Conservation (phyloP, 2,888 invertebrate species). For the Drosophila antonietae region DNA sequence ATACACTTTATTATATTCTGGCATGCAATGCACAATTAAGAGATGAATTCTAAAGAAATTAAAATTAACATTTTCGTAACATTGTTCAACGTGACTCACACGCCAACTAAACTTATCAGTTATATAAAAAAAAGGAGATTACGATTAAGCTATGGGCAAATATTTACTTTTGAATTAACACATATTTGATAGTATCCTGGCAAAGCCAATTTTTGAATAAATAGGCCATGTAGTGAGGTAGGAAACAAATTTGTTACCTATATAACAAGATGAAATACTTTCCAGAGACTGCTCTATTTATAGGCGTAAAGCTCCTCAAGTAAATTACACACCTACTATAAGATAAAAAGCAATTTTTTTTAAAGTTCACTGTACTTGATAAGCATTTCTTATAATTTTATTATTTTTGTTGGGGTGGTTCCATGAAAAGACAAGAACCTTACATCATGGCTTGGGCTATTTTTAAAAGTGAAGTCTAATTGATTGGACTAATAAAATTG, state of each 20-base stretch:
- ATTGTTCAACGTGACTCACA: conserved; percentile 13
- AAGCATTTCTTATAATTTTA: not conserved
- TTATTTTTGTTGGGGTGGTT: not conserved
- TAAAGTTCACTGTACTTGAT: conserved; percentile 13
- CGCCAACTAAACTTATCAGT: conserved; percentile 38
- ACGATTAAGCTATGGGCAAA: conserved; percentile 20
- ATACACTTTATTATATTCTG: no score
- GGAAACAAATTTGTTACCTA: conserved; percentile 42
- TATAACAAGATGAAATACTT: conserved; percentile 51
- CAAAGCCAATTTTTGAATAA: conserved; percentile 49
- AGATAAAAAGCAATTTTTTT: not conserved
- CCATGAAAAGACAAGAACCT: not conserved
- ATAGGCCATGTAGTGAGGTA: conserved; percentile 41
- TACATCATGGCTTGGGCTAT: not conserved
- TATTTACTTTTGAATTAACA: conserved; percentile 43
- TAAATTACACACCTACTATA: not conserved
- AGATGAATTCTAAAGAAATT: no score
- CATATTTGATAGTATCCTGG: conserved; percentile 25
- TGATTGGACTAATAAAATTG: not conserved
- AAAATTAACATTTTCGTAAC: not conserved
- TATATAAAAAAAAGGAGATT: conserved; percentile 24
- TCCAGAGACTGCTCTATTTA: not conserved
- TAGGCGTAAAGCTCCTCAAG: not conserved
- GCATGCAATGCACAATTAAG: no score
- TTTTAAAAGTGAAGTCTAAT: no score